These are phyloP conservation scores for Sitodiplosis mosellana DNA, from an alignment of 1,140 invertebrate species.

Conservation along the genomic window DNA sequence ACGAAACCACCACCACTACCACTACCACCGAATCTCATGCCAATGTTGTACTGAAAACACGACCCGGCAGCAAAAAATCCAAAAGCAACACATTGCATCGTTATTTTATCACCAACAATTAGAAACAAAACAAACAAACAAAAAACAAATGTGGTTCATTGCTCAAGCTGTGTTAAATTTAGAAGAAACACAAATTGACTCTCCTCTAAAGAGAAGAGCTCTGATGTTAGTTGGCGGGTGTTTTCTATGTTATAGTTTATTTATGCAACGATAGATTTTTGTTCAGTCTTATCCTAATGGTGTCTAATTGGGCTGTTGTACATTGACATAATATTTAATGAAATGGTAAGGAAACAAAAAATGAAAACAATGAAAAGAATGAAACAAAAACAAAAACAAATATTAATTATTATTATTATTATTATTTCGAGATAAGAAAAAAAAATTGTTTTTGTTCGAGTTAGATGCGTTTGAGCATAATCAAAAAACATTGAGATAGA, in stretches of 20 bases:
- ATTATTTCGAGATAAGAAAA: constrained; percentile 4
- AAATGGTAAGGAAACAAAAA: neutral
- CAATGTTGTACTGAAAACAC: constrained; percentile 13
- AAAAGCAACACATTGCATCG: constrained; percentile 33
- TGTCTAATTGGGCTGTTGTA: constrained; percentile 1
- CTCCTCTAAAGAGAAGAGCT: constrained; percentile 4
- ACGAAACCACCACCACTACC: constrained; percentile 7
- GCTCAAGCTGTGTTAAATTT: neutral
- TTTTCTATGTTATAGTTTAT: constrained; percentile 8
- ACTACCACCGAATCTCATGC: constrained; percentile 5
- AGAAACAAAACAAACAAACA: constrained; percentile 6
- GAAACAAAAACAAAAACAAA: constrained; percentile 5
- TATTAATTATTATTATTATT: constrained; percentile 5
- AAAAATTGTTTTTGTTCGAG: neutral
- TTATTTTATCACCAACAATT: constrained; percentile 44
- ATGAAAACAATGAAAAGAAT: too few relatives aligned
- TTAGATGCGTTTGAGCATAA: constrained; percentile 18
- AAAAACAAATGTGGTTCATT: constrained; percentile 14
- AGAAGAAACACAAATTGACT: neutral
- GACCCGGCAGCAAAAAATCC: constrained; percentile 25
- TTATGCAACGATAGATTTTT: constrained; percentile 1
- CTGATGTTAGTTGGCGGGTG: constrained; percentile 9
- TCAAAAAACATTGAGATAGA: constrained; percentile 3
- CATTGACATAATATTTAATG: constrained; percentile 8
- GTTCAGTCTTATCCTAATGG: constrained; percentile 3